phyloP scores from a whole-genome alignment of 2,888 invertebrate species.

The Lasioglossum villosulum region DNA sequence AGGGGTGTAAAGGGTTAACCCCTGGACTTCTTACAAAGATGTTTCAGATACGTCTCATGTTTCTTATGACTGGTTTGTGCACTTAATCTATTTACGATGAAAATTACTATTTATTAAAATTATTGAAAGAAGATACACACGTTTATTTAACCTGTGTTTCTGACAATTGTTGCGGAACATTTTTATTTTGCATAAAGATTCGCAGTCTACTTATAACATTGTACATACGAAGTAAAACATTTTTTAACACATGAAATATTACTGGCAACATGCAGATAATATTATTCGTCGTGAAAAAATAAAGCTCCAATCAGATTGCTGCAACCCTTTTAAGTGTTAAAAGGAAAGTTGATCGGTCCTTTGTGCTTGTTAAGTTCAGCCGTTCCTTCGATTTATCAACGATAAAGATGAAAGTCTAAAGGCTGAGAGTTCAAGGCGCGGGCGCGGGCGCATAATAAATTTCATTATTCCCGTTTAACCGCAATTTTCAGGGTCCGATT shows the following conservation, averaged over 20 bases:
- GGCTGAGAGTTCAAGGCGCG: neutral
- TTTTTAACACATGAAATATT: neutral
- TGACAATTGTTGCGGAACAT: neutral
- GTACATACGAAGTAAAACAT: neutral
- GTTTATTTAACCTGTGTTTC: neutral
- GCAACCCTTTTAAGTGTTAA: neutral
- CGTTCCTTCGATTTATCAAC: neutral
- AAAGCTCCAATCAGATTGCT: neutral
- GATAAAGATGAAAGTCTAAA: neutral
- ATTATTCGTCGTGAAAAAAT: neutral
- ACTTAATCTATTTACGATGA: too few species aligned
- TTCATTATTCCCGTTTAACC: conserved; percentile 31
- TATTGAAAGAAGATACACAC: too few species aligned
- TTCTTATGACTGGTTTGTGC: too few species aligned
- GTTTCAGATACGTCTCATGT: too few species aligned
- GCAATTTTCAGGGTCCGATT: conserved; percentile 28
- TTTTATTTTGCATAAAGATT: neutral
- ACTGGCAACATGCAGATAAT: neutral
- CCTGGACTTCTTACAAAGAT: too few species aligned
- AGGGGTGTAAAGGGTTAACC: too few species aligned
- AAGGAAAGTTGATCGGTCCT: neutral
- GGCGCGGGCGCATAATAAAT: conserved; percentile 22
- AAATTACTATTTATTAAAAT: too few species aligned
- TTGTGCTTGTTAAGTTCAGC: neutral
- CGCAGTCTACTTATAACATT: neutral